Conservation (phyloP, 30 jellyfish, hydroid and myxozoan genomes). For the Cassiopea xamachana region DNA sequence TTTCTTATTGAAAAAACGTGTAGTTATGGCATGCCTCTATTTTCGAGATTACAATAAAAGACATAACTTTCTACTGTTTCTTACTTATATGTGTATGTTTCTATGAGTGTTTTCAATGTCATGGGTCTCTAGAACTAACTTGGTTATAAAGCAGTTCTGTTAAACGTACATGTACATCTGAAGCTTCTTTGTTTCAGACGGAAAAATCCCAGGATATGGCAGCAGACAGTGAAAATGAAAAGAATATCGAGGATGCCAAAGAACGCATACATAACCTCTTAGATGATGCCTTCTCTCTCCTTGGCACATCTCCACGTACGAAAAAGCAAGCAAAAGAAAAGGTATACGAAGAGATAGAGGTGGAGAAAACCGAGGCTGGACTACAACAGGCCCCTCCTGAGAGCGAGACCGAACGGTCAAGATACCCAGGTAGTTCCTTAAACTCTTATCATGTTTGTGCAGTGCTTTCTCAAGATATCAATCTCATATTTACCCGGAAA, state of each 20-base stretch:
- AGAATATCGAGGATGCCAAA: slow-evolving; percentile 85
- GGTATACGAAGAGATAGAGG: slow-evolving; percentile 23
- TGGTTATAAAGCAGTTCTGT: no score
- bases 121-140: no score
- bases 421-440: slow-evolving; percentile 47
- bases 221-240: slow-evolving; percentile 60
- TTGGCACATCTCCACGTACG: slow-evolving; percentile 54
- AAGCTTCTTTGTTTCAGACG: not conserved
- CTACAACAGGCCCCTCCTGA: slow-evolving; percentile 47
- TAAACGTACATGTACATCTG: not conserved
- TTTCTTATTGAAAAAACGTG: no score
- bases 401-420: slow-evolving; percentile 38
- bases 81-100: no score
- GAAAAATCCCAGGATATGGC: slow-evolving; percentile 55
- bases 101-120: no score
- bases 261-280: slow-evolving; percentile 84
- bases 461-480: no score
- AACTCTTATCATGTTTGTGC: not conserved
- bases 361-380: slow-evolving; percentile 28
- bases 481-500: no score
- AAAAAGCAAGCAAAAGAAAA: slow-evolving; percentile 15
- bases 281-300: slow-evolving; percentile 92
- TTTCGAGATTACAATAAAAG: no score
- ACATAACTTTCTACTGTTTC: no score
- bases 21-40: no score